phyloP scores from a whole-genome alignment of 1,140 invertebrate genomes.

The Cotesia vestalis region DNA sequence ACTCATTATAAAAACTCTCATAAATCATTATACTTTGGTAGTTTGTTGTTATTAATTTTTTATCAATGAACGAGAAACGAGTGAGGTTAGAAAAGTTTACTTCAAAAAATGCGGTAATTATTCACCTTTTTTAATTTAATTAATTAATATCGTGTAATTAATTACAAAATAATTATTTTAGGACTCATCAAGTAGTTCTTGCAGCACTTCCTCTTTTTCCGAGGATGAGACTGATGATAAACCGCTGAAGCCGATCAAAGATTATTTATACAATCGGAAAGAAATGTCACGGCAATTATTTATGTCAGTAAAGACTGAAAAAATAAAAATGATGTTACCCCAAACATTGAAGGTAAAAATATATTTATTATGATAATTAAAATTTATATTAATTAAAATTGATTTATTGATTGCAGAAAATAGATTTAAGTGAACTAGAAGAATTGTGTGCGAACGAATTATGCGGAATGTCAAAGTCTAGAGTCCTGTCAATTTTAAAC shows the following conservation, averaged over 20 bases:
- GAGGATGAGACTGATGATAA: conserved; percentile 57
- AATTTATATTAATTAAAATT: conserved; percentile 5
- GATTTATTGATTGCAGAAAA: conserved; percentile 49
- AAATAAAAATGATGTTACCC: conserved; percentile 64
- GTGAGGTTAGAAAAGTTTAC: too few species aligned
- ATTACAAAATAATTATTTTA: conserved; percentile 18
- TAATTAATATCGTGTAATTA: too few species aligned
- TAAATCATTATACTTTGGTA: too few species aligned
- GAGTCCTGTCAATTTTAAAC: conserved; percentile 59
- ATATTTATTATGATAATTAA: conserved; percentile 1
- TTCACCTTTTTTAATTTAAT: too few species aligned
- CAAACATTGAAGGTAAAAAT: conserved; percentile 56
- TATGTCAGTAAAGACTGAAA: conserved; percentile 61
- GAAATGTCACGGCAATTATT: conserved; percentile 61
- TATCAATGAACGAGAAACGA: too few species aligned
- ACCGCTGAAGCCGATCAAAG: conserved; percentile 62
- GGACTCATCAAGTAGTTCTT: conserved; percentile 45
- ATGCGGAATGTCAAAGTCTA: conserved; percentile 61
- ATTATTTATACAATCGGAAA: conserved; percentile 57
- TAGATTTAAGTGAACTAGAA: conserved; percentile 57
- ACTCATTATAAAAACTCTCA: too few species aligned
- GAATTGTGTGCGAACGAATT: conserved; percentile 61
- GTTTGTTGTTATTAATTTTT: too few species aligned
- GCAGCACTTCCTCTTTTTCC: conserved; percentile 48
- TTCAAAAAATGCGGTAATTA: too few species aligned